Base-by-base conservation (phyloP, 1,140 invertebrate genomes). In the Andrena cerasifolii region DNA sequence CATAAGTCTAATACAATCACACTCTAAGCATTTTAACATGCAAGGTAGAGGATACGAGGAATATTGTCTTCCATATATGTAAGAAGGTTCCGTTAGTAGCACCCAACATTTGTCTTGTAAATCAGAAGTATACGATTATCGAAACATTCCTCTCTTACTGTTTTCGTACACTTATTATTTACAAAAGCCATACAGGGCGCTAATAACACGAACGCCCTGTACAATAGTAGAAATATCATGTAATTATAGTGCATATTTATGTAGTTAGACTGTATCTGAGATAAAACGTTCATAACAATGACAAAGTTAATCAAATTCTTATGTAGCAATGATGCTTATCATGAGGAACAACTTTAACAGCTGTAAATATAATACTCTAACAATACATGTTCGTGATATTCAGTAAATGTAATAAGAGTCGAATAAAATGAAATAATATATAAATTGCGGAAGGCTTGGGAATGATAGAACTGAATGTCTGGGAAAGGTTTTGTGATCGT, bases 1-100 rank as follows among this genome's bases (percentile, higher is more conserved):
- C 91, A 87, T 90, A 90, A 91, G 91, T 91, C 90, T 91, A 92
- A 90, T 84, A 91, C 90, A 91, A 92, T 91, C 91, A 91, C 90
- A 92, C 90, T 92, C 91, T 91, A 92, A 92, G 90, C 90, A 78
- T 85, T n/a, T n/a, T 84, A 81, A 49, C 91, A 91, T 92, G 91
- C 91, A 84, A 84, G 88, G 79, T 58, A 51, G 5, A 33, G 63
- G 71, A 68, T 40, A 59, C 49, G 3, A 70, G 73, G 72, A 70
- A 54, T 24, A 77, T 59, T 83, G 72, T 56, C n/a, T 74, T 68
- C 43, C 58, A 40, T 40, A 40, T 40, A 40, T n/a, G n/a, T 10
- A 40, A 40, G 10, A 10, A 5, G 10, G 3, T 40, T 40, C 4
- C 36, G 10, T 40, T 40, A n/a, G 4, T 40, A 40, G 3, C 3